A percentile compares a stretch with the other conserved stretches of the same genome.
Evolutionary conservation across 2,113 vertebrate species (phyloP).

Genomic region (Sminthopsis crassicaudata): DNA sequence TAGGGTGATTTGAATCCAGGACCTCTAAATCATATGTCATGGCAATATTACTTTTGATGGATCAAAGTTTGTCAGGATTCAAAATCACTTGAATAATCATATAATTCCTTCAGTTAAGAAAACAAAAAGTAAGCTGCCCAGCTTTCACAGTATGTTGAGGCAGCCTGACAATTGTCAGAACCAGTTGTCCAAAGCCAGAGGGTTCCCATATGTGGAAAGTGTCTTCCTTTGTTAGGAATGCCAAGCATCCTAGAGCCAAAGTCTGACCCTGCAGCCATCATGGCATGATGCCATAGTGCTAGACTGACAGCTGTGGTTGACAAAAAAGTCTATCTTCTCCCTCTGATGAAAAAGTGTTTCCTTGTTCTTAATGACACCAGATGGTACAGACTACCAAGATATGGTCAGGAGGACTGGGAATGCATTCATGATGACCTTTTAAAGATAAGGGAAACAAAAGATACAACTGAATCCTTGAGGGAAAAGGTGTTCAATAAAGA

Average conservation of each 20-base stretch:
- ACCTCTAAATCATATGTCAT: background rate
- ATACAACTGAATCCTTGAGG: background rate
- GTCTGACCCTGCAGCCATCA: constrained; percentile 53
- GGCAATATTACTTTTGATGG: background rate
- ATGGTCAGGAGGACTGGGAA: constrained; percentile 27
- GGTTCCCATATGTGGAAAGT: background rate
- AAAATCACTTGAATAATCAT: constrained; percentile 22
- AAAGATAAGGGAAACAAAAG: constrained; percentile 1
- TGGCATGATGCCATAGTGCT: constrained; percentile 55
- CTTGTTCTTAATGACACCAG: constrained; percentile 68
- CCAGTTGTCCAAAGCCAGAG: constrained; percentile 51
- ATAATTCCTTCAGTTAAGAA: constrained; percentile 34
- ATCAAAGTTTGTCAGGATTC: constrained; percentile 3
- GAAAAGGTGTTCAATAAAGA: background rate
- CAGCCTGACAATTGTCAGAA: constrained; percentile 50
- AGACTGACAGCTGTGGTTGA: constrained; percentile 62
- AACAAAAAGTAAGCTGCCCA: background rate
- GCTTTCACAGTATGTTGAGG: background rate
- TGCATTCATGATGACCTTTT: constrained; percentile 41
- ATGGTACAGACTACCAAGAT: constrained; percentile 54
- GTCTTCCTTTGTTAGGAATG: background rate
- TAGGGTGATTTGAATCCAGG: background rate
- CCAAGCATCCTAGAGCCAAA: constrained; percentile 39
- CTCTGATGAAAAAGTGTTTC: constrained; percentile 30
- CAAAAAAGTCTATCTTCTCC: constrained; percentile 59